Evolutionary conservation across 2,888 invertebrate species (phyloP).

Genomic region (Coronaproctus castanopsis): DNA sequence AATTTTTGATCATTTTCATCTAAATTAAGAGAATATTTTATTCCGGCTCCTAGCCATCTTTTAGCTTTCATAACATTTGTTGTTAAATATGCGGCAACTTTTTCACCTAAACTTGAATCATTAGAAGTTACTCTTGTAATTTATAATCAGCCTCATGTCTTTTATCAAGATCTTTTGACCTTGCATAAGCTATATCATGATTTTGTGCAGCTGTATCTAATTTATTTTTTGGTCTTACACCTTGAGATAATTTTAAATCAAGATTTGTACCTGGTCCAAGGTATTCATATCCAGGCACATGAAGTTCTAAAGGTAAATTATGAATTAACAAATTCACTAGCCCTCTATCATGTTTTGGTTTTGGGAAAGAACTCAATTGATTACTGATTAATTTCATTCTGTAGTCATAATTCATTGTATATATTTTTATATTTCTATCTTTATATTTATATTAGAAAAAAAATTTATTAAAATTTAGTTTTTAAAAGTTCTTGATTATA

Average conservation of each 20-base stretch:
- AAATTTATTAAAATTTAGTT: no score
- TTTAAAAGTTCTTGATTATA: no score
- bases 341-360: no score
- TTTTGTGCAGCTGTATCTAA: conserved; percentile 1
- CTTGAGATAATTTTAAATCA: conserved; percentile 6
- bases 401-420: no score
- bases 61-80: conserved; percentile 11
- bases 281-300: conserved; percentile 6
- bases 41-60: conserved; percentile 6
- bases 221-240: conserved; percentile 1
- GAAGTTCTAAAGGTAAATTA: conserved; percentile 8
- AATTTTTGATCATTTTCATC: background rate
- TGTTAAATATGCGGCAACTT: background rate
- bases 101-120: conserved; percentile 9
- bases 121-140: conserved; percentile 4
- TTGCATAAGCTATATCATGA: conserved; percentile 6
- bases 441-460: no score
- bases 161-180: conserved; percentile 1
- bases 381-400: no score
- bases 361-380: no score
- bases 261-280: conserved; percentile 11
- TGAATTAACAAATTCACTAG: conserved; percentile 7
- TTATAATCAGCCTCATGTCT: conserved; percentile 11
- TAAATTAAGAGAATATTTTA: background rate
- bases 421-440: no score